Base-by-base conservation (phyloP, 2,888 invertebrate species). In the Bombylius major region DNA sequence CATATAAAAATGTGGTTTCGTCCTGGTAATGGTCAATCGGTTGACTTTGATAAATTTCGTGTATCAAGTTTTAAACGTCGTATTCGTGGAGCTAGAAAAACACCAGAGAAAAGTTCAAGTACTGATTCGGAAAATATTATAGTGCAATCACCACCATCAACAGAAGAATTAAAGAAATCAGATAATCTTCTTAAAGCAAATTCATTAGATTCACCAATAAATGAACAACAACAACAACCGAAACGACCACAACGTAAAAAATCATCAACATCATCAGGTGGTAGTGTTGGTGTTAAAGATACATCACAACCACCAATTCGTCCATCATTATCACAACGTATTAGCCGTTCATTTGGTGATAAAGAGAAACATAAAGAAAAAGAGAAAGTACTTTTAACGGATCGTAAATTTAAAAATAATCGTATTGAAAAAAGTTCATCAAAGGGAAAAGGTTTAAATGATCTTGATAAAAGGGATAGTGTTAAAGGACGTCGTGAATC, bases 381-480 rank as follows among this genome's bases (percentile, higher is more conserved):
- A 61, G 69, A 68, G 55, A 70, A 70, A 61, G 64, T 68, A 31
- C 56, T 71, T 13, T 62, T 70, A 36, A 69, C 68, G 42, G 71
- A 71, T 67, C 67, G 67, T 4, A 71, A 71, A 58, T 72, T 66
- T 48, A 69, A 69, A 56, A 68, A 68, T 47, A 71, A 70, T 63
- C 69, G 71, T 44, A 67, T 71, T 39, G 68, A 69, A 60, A 71
- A 70, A 59, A 70, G 70, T 56, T 67, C 70, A 11, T 71, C 70
- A 1, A 70, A 70, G 58, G 66, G 65, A 6, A 71, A 70, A 65
- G 53, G 45, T 9, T 45, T 53, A 42, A 56, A 54, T 45, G 67
- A 66, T 51, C 56, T 67, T 12, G 69, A 67, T 33, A 65, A 67
- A 48, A 61, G 67, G 11, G 67, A 67, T 39, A 66, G 65, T 55